These are phyloP conservation scores for Antheraea assamensis DNA, from an alignment of 2,888 invertebrate genomes.

Conservation along the genomic window DNA sequence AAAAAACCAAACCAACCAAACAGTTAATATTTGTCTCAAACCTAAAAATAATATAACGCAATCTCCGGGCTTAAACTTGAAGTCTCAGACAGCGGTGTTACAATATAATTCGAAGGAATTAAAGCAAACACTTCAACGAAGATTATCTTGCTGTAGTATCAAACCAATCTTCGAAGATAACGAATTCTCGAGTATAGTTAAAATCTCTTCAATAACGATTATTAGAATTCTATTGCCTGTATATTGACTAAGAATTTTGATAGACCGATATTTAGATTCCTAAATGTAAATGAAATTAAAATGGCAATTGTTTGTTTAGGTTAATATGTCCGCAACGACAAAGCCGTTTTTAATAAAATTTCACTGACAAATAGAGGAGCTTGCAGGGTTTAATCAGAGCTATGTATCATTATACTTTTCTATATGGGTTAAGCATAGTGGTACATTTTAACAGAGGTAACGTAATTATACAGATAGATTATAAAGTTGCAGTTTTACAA, in stretches of 20 bases:
- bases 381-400: too few species aligned
- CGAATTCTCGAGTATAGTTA: constrained; percentile 16
- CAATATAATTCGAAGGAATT: constrained; percentile 6
- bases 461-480: too few species aligned
- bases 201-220: not conserved
- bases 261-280: not conserved
- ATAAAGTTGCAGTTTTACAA: too few species aligned
- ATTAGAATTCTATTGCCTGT: not conserved
- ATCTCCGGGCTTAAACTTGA: not conserved
- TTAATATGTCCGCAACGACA: too few species aligned
- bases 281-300: not conserved
- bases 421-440: too few species aligned
- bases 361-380: too few species aligned
- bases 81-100: constrained; percentile 15
- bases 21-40: not conserved
- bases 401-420: too few species aligned
- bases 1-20: not conserved
- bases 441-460: too few species aligned
- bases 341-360: too few species aligned
- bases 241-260: not conserved
- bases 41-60: not conserved
- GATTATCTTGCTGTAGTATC: constrained; percentile 20
- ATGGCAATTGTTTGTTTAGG: too few species aligned
- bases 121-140: constrained; percentile 10
- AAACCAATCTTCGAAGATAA: constrained; percentile 16